Percentiles rank a stretch among this genome's conserved stretches.
Evolutionary conservation across 2,888 invertebrate genomes (phyloP).

Genomic region (Chrysomela aeneicollis): DNA sequence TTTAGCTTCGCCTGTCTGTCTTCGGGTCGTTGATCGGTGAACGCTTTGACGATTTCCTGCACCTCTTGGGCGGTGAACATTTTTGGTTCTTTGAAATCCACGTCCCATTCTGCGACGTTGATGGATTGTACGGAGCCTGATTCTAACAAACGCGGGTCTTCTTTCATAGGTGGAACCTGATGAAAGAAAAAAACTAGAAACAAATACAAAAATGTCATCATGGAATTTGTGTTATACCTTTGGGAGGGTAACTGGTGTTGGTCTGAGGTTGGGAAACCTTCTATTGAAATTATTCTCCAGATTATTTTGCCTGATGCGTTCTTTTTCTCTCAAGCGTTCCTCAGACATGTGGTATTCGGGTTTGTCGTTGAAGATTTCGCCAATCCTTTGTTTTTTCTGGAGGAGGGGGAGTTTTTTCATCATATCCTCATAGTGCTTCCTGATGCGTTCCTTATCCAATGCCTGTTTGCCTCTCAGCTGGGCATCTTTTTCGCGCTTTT

Average conservation of each 20-base stretch:
- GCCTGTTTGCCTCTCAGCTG: conserved; percentile 62
- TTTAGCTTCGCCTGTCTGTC: conserved; percentile 51
- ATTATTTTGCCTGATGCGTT: conserved; percentile 61
- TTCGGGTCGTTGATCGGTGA: conserved; percentile 42
- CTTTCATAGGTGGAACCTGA: neutral
- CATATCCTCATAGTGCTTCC: conserved; percentile 63
- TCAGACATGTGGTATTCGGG: conserved; percentile 60
- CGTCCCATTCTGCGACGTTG: conserved; percentile 45
- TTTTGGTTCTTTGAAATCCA: conserved; percentile 39
- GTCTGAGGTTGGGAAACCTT: conserved; percentile 50
- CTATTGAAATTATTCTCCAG: conserved; percentile 65
- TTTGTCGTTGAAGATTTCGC: conserved; percentile 52
- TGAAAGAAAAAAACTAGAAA: conserved; percentile 5
- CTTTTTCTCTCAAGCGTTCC: conserved; percentile 59
- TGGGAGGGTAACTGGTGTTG: conserved; percentile 53
- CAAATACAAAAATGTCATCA: no score
- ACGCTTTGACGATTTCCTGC: conserved; percentile 45
- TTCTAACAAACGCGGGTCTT: conserved; percentile 25
- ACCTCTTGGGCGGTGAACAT: conserved; percentile 49
- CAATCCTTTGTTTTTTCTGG: conserved; percentile 57
- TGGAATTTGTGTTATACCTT: conserved; percentile 32
- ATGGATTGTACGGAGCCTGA: conserved; percentile 26
- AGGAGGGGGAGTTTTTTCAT: conserved; percentile 61
- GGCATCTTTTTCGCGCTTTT: conserved; percentile 54
- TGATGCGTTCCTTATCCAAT: conserved; percentile 62